Evolutionary conservation across 1,140 invertebrate genomes (phyloP).

Genomic region (Teleogryllus occipitalis): DNA sequence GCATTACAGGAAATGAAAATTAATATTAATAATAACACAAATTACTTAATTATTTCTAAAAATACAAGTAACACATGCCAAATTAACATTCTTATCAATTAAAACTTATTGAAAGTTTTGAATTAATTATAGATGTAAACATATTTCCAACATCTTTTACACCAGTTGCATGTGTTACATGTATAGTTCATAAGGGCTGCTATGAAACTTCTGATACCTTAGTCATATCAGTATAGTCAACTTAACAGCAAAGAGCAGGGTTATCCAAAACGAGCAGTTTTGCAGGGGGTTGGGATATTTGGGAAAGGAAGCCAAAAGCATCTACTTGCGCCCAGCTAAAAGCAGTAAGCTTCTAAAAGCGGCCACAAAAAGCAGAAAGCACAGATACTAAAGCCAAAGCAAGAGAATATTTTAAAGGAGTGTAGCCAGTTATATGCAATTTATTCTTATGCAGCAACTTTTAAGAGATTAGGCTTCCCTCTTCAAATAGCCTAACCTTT

Average conservation of each 20-base stretch:
- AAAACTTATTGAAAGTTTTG: neutral
- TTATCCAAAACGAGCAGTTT: slow-evolving; percentile 38
- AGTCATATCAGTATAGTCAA: neutral
- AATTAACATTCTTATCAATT: neutral
- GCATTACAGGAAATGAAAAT: neutral
- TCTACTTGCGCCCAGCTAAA: slow-evolving; percentile 28
- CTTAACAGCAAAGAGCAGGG: slow-evolving; percentile 32
- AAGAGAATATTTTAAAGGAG: slow-evolving; percentile 20
- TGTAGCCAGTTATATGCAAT: slow-evolving; percentile 14
- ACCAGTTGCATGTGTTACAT: neutral
- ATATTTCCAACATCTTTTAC: too few relatives aligned
- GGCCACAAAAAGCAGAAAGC: slow-evolving; percentile 23
- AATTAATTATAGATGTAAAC: neutral
- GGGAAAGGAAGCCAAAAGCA: slow-evolving; percentile 25
- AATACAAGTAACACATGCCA: neutral
- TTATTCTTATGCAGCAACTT: slow-evolving; percentile 1
- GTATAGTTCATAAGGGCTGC: neutral
- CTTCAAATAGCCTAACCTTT: slow-evolving; percentile 16
- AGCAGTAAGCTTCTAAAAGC: slow-evolving; percentile 25
- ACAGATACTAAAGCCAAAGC: slow-evolving; percentile 23
- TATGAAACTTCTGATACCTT: neutral
- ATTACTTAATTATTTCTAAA: neutral
- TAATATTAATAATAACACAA: neutral
- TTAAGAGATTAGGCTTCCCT: neutral
- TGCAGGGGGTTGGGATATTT: slow-evolving; percentile 20